Base-by-base conservation (phyloP, 53 echinoderm and acorn worm species). In the Holothuria scabra region DNA sequence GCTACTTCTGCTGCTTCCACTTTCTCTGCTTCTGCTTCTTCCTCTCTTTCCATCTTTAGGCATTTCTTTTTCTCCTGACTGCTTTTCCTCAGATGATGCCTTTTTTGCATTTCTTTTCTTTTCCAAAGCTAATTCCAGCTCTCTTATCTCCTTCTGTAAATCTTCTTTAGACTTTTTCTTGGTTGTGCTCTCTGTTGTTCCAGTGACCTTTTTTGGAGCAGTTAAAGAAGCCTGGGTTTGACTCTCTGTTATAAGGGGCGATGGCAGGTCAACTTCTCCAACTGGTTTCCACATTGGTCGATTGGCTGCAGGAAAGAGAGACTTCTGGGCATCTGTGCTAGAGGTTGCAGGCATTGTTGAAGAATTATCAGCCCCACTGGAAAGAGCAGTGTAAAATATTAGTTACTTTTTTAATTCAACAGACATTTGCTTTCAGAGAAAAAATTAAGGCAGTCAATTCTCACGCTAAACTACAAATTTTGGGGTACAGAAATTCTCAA, bases 151-250 rank as follows among this genome's bases (percentile, higher is more conserved):
- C 32, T 62, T 80, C 26, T 80, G 81, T 21, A 80, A 62, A 18
- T 80, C 81, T 30, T 35, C 81, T 61, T 80, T 80, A 4, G 81
- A 80, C 32, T 76, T 76, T 56, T 76, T 76, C 61, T 60, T 60
- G 49, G 23, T 76, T 76, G 52, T 49, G 29, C 28, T 28, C 22
- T 49, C 11, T 25, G 48, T 76, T 12, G 76, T 49, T 24, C 25
- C 22, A n/a, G 56, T 29, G 48, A 55, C 56, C 41, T 41, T 41
- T 5, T 41, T 41, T 10, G 7, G 41, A 41, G 41, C 0, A 12
- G n/a, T 46, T 19, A 25, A 21, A 7, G 56, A 12, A 76, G 76
- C 38, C 16, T 28, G 26, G 28, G 32, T 4, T 14, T 52, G 52
- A 0, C 55, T n/a, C 56, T 76, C 76, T 14, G 56, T 76, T 7